phyloP scores from a whole-genome alignment of 2,797 vertebrate species.

The Syngnathus acus region DNA sequence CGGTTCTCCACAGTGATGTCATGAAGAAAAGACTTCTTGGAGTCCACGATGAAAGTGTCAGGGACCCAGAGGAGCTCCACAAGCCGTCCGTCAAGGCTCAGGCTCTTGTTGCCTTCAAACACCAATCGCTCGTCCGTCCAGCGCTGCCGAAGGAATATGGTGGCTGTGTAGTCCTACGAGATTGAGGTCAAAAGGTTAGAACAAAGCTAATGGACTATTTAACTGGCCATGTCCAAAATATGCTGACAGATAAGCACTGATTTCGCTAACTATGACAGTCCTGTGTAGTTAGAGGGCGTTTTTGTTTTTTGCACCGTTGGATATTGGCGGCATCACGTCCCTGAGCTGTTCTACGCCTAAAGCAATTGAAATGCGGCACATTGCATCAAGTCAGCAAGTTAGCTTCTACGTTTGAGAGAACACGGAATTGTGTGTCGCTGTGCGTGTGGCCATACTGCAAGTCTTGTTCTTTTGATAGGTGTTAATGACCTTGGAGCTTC shows the following conservation, averaged over 20 bases:
- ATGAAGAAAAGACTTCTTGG: conserved; percentile 89
- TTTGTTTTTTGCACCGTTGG: conserved; percentile 18
- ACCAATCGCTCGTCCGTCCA: conserved; percentile 87
- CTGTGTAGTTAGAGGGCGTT: not conserved
- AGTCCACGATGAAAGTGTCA: conserved; percentile 89
- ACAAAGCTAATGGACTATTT: conserved; percentile 2
- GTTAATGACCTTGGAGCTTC: not conserved
- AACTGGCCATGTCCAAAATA: conserved; percentile 17
- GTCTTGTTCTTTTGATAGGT: not conserved
- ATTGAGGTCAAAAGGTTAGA: conserved; percentile 22
- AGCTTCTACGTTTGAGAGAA: conserved; percentile 13
- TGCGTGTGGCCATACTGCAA: not conserved
- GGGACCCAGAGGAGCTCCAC: conserved; percentile 91
- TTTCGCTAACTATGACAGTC: conserved; percentile 22
- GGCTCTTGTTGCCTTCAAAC: conserved; percentile 85
- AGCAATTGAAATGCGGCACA: conserved; percentile 25
- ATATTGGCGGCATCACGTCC: conserved; percentile 28
- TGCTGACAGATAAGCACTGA: conserved; percentile 13
- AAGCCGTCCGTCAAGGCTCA: conserved; percentile 84
- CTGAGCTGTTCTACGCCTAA: conserved; percentile 13
- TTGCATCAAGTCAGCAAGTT: conserved; percentile 31
- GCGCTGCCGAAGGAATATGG: conserved; percentile 85
- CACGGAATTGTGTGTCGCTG: not conserved
- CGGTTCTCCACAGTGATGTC: conserved; percentile 90
- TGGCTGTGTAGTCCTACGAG: conserved; percentile 85